phyloP scores from a whole-genome alignment of 2,888 invertebrate species.

The Smittia aterrima region DNA sequence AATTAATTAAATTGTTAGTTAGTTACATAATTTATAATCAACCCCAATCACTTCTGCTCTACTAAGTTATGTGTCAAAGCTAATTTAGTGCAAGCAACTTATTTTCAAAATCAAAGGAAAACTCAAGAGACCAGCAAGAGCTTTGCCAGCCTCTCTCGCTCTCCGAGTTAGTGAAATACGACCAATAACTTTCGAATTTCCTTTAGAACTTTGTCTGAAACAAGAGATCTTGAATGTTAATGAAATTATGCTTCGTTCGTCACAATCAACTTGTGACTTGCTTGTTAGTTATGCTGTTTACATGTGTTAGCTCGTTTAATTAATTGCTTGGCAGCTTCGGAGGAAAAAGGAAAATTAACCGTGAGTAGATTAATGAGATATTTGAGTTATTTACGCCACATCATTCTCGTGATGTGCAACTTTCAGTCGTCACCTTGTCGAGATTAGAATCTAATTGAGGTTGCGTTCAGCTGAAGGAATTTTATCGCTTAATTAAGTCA shows the following conservation, averaged over 20 bases:
- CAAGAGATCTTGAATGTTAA: slow-evolving; percentile 1
- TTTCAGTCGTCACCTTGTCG: not conserved
- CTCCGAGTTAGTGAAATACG: slow-evolving; percentile 40
- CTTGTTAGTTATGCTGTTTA: slow-evolving; percentile 19
- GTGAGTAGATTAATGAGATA: not conserved
- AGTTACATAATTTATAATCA: too few species aligned
- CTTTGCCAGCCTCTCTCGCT: not conserved
- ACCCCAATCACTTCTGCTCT: too few species aligned
- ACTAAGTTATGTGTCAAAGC: too few species aligned
- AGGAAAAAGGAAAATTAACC: not conserved
- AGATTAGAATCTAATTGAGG: slow-evolving; percentile 2
- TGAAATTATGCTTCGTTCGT: not conserved
- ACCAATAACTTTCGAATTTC: slow-evolving; percentile 29
- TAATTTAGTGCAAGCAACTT: not conserved
- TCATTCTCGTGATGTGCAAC: slow-evolving; percentile 7
- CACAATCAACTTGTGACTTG: not conserved
- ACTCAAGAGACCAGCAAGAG: too few species aligned
- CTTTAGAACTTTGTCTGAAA: not conserved
- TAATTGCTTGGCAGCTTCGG: not conserved
- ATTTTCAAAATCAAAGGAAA: not conserved
- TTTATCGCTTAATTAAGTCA: not conserved
- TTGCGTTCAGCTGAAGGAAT: not conserved
- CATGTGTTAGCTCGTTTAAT: slow-evolving; percentile 4
- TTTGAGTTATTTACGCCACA: not conserved
- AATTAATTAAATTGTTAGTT: too few species aligned